These are phyloP conservation scores for Penaeus chinensis DNA, from an alignment of 1,140 invertebrate genomes.

Conservation along the genomic window DNA sequence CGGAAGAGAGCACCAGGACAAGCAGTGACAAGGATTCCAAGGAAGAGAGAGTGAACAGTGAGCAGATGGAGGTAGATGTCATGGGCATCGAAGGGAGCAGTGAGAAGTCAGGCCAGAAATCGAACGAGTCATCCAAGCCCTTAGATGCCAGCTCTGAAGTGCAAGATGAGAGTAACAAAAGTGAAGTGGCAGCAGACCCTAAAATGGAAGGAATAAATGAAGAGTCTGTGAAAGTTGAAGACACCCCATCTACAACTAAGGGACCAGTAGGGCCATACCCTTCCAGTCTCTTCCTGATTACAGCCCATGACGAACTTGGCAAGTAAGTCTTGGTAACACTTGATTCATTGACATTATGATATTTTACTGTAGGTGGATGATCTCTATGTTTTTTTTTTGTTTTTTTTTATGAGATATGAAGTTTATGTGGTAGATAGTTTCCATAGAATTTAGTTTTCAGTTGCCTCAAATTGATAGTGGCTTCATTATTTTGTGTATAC, in stretches of 20 bases:
- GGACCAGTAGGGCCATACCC: slow-evolving; percentile 75
- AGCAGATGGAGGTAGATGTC: neutral
- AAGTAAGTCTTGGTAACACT: slow-evolving; percentile 67
- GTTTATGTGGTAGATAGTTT: too few species aligned
- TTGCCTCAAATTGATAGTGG: too few species aligned
- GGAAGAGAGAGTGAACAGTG: neutral
- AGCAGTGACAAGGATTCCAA: neutral
- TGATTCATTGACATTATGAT: neutral
- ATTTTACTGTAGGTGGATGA: neutral
- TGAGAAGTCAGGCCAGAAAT: too few species aligned
- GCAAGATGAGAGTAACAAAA: neutral
- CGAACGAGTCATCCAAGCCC: neutral
- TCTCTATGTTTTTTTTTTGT: neutral
- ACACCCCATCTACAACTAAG: slow-evolving; percentile 70
- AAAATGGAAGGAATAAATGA: slow-evolving; percentile 23
- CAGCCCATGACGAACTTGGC: slow-evolving; percentile 87
- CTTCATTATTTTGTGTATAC: too few species aligned
- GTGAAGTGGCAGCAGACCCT: neutral
- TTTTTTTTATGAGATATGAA: too few species aligned
- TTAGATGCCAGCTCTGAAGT: neutral
- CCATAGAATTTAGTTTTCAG: too few species aligned
- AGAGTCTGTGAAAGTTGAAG: slow-evolving; percentile 66
- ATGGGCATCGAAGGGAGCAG: too few species aligned
- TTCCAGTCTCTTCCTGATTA: slow-evolving; percentile 83
- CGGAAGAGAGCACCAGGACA: neutral